A percentile compares a stretch with the other conserved stretches of the same genome.
Evolutionary conservation across 2,797 vertebrate genomes (phyloP).

Genomic region (Sebastes jordani): DNA sequence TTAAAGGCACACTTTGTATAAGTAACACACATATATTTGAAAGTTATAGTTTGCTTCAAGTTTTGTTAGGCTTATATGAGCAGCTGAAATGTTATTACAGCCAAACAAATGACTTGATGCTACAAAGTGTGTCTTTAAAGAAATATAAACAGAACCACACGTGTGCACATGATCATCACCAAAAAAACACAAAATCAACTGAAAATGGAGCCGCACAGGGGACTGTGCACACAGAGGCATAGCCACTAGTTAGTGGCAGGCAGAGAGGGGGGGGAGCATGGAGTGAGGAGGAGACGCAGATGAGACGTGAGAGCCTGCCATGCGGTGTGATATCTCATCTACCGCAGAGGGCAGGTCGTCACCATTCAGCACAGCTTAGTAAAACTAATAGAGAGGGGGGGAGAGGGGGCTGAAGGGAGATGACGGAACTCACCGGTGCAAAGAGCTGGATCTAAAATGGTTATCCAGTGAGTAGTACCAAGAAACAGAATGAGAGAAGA

Average conservation of each 20-base stretch:
- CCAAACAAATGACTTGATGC: slow-evolving; percentile 3
- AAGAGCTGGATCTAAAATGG: slow-evolving; percentile 99
- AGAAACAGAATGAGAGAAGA: slow-evolving; percentile 91
- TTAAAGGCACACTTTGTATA: slow-evolving; percentile 72
- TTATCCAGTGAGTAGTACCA: slow-evolving; percentile 92
- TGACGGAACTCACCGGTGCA: slow-evolving; percentile 98
- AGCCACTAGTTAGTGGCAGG: slow-evolving; percentile 74
- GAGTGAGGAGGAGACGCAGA: slow-evolving; percentile 64
- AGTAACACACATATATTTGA: not conserved
- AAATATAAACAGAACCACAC: slow-evolving; percentile 47
- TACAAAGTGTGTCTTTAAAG: slow-evolving; percentile 74
- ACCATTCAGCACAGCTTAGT: slow-evolving; percentile 69
- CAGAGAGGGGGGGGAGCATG: slow-evolving; percentile 42
- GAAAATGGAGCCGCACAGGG: slow-evolving; percentile 53
- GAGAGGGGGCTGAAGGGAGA: slow-evolving; percentile 78
- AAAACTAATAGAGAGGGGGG: slow-evolving; percentile 44
- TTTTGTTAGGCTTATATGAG: slow-evolving; percentile 7
- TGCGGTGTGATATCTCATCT: slow-evolving; percentile 51
- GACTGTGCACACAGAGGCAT: slow-evolving; percentile 61
- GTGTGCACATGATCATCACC: slow-evolving; percentile 43
- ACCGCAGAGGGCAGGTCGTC: slow-evolving; percentile 56
- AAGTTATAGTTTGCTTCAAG: slow-evolving; percentile 9
- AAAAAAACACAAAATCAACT: slow-evolving; percentile 52
- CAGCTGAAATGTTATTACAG: slow-evolving; percentile 14
- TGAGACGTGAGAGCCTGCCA: slow-evolving; percentile 65